Base-by-base conservation (phyloP, 2,888 invertebrate genomes). In the Athalia cordata region DNA sequence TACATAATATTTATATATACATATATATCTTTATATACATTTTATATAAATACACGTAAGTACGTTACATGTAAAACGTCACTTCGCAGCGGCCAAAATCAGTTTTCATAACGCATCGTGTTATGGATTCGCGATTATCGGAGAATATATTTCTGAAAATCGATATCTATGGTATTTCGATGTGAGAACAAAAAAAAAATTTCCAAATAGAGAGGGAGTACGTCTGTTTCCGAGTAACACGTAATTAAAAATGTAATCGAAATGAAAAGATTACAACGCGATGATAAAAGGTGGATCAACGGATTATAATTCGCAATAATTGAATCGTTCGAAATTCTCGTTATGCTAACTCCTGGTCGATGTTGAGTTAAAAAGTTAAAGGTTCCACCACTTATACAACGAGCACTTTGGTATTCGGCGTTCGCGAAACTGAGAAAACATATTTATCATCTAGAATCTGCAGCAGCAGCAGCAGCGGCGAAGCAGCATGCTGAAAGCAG, bases 381-480 rank as follows among this genome's bases (percentile, higher is more conserved):
- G 29, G 29, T 29, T 29, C 29, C 29, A 29, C 29, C 29, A 29
- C 29, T 29, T 29, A 29, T 29, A 29, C 55, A 55, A 55, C n/a
- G 9, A 9, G 55, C 62, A 13, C n/a, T 5, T 9, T 13, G 62
- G 13, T 29, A 8, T 4, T 5, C n/a, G 68, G 29, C 15, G 61
- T n/a, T 43, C 29, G 74, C 50, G 52, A 75, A 75, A 61, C 62
- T 29, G 50, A 62, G 74, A 62, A 75, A 75, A 75, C 74, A 75
- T 75, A 75, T 75, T 75, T 62, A 75, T 75, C 74, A 75, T 75
- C 74, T 15, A 50, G 74, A 62, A 75, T 75, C 74, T 61, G 49
- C 55, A 13, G 29, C 29, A 29, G 29, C 29, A 29, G 29, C 29
- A 2, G 29, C 29, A 29, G n/a, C n/a, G n/a, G n/a, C n/a, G 2